phyloP scores from a whole-genome alignment of 2,797 vertebrate genomes.

The Megalops cyprinoides region DNA sequence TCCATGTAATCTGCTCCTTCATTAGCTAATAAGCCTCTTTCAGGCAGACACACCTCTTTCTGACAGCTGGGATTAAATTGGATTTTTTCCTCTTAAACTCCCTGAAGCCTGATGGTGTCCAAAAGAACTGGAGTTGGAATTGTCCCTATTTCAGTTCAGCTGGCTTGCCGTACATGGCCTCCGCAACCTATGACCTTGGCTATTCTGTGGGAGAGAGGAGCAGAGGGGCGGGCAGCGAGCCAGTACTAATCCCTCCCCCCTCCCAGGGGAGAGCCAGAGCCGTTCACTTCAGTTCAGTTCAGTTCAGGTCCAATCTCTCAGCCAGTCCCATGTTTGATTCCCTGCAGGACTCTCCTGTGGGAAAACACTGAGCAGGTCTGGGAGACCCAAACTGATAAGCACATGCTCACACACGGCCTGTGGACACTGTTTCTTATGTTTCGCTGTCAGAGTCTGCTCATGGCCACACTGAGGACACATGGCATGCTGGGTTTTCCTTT shows the following conservation, averaged over 20 bases:
- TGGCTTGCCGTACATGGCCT: slow-evolving; percentile 22
- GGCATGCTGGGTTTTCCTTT: too few relatives aligned
- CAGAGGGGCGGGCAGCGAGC: neutral
- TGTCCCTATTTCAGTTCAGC: slow-evolving; percentile 33
- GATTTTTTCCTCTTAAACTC: slow-evolving; percentile 17
- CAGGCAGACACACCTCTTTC: slow-evolving; percentile 30
- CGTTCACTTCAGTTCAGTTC: too few relatives aligned
- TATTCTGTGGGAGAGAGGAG: slow-evolving; percentile 28
- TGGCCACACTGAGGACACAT: too few relatives aligned
- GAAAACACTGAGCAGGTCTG: neutral
- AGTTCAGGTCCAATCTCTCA: too few relatives aligned
- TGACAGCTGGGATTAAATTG: slow-evolving; percentile 38
- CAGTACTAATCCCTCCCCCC: neutral
- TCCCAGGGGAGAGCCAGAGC: too few relatives aligned
- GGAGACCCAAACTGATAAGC: neutral
- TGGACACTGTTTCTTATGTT: too few relatives aligned
- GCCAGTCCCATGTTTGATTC: too few relatives aligned
- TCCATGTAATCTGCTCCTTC: slow-evolving; percentile 54
- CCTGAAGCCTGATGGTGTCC: slow-evolving; percentile 1
- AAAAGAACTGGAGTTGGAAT: slow-evolving; percentile 8
- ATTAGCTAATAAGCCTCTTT: slow-evolving; percentile 49
- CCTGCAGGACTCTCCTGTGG: neutral
- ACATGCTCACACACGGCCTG: neutral
- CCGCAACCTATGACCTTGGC: slow-evolving; percentile 30
- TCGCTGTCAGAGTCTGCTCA: too few relatives aligned